Conservation (phyloP, 2,888 invertebrate genomes). For the Heliconius aoede region DNA sequence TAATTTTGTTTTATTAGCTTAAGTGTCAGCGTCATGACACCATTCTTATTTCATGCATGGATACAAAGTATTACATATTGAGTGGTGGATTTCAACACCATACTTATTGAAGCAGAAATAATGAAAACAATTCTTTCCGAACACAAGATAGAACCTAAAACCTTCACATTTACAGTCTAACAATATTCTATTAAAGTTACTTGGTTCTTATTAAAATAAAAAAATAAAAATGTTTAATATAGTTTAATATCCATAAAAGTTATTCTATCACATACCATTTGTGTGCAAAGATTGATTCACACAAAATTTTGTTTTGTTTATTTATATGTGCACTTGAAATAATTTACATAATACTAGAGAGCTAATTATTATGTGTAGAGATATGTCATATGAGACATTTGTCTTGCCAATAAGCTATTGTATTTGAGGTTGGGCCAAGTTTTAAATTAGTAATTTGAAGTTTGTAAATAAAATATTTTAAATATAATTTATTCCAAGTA, state of each 20-base stretch:
- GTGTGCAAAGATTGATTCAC: neutral
- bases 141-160: too few species aligned
- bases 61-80: too few species aligned
- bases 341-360: neutral
- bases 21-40: too few species aligned
- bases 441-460: conserved; percentile 5
- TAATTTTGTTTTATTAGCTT: too few species aligned
- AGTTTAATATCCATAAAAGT: neutral
- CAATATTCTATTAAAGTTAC: too few species aligned
- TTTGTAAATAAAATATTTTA: neutral
- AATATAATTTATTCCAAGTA: neutral
- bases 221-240: too few species aligned
- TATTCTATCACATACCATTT: neutral
- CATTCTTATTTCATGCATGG: too few species aligned
- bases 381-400: neutral
- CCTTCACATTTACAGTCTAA: too few species aligned
- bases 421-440: neutral
- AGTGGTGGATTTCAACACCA: too few species aligned
- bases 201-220: too few species aligned
- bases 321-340: neutral
- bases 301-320: neutral
- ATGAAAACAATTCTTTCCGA: too few species aligned
- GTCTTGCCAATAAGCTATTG: conserved; percentile 1
- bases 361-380: neutral
- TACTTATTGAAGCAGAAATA: too few species aligned